Evolutionary conservation across 2,888 invertebrate species (phyloP).

Genomic region (Apamea crenata): DNA sequence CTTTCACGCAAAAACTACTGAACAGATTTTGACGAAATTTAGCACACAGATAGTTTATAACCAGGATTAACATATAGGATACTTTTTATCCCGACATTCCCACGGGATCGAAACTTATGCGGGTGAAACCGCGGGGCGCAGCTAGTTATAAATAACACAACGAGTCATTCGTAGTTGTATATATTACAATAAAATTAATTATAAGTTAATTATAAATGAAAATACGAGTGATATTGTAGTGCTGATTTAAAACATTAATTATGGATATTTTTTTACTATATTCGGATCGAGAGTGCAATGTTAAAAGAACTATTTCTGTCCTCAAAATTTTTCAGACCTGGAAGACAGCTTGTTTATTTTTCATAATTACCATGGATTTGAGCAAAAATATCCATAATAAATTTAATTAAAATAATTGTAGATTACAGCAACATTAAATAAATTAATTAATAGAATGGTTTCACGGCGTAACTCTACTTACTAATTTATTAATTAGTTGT

Average conservation of each 20-base stretch:
- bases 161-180: conserved; percentile 55
- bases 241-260: conserved; percentile 11
- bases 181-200: conserved; percentile 54
- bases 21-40: too few species aligned
- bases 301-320: not conserved
- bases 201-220: conserved; percentile 60
- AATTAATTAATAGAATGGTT: conserved; percentile 37
- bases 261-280: conserved; percentile 23
- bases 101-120: too few species aligned
- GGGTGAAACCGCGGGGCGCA: too few species aligned
- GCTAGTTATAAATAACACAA: conserved; percentile 32
- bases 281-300: not conserved
- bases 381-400: conserved; percentile 35
- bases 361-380: not conserved
- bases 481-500: conserved; percentile 62
- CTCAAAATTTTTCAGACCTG: not conserved
- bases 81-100: too few species aligned
- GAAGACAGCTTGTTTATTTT: not conserved
- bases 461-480: conserved; percentile 68
- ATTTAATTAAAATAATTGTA: conserved; percentile 27
- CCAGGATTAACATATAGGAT: too few species aligned
- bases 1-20: too few species aligned
- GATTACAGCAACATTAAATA: conserved; percentile 6
- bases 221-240: conserved; percentile 61
- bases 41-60: too few species aligned